phyloP scores from a whole-genome alignment of 2,797 vertebrate species.

The Crossoptilon crossoptilon region DNA sequence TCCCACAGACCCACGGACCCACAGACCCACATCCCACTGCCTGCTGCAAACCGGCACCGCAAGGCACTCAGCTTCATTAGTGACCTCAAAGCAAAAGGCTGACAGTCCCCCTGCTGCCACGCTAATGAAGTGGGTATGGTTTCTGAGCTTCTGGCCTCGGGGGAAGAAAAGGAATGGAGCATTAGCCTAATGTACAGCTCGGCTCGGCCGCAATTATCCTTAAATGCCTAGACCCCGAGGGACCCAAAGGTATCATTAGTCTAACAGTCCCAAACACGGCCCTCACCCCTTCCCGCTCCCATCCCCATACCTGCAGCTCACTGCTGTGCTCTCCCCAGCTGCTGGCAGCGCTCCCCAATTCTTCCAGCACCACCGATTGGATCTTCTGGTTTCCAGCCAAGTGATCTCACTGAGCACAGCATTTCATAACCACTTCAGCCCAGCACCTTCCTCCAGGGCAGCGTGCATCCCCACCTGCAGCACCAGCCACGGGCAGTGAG shows the following conservation, averaged over 20 bases:
- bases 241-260: conserved; percentile 37
- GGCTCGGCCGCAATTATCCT: conserved; percentile 48
- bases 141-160: conserved; percentile 35
- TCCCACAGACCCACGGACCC: neutral
- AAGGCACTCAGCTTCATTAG: neutral
- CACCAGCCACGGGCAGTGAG: neutral
- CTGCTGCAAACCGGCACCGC: too few species aligned
- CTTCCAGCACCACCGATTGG: neutral
- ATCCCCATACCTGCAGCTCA: rapidly evolving
- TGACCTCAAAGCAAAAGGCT: neutral
- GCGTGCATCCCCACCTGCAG: conserved; percentile 11
- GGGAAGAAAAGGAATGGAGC: neutral
- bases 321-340: too few species aligned
- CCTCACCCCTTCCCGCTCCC: neutral
- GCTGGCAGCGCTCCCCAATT: neutral
- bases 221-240: conserved; percentile 56
- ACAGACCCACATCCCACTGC: neutral
- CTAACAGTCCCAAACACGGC: conserved; percentile 9
- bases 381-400: neutral
- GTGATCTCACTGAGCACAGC: neutral
- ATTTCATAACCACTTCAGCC: neutral
- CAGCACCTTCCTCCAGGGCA: conserved; percentile 48
- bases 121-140: conserved; percentile 52
- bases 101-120: conserved; percentile 43
- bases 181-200: conserved; percentile 16